Base-by-base conservation (phyloP, 2,888 invertebrate genomes). In the Callinectes sapidus region DNA sequence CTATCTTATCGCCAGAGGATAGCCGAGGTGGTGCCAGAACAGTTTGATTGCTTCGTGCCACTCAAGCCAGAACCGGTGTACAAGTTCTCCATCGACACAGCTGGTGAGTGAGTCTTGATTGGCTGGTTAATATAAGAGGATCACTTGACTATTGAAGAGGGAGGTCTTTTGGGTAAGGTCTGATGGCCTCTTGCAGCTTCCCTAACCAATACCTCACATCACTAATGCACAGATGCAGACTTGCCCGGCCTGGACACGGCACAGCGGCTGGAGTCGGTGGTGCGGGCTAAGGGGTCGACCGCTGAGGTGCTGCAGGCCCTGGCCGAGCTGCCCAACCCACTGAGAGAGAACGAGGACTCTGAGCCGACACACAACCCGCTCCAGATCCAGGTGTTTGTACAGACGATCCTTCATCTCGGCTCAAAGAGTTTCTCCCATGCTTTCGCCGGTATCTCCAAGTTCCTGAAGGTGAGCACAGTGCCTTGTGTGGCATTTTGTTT, bases 381-480 rank as follows among this genome's bases (percentile, higher is more conserved):
- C 90, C 98, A 99, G 96, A 99, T 99, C 90, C 99, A 99, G 95
- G 98, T 99, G 0, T 99, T 99, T 95, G 98, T 98, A n/a, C 98
- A 99, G 95, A 98, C 98, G 0, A 96, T 99, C 90, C 96, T 99
- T 8, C 98, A 98, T 95, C 96, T 99, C 93, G 99, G 99, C 66
- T 98, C 98, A 90, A 99, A 99, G 96, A 99, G 99, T 95, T 99
- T 99, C 96, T 99, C 99, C 93, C 99, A 99, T 95, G 98, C 99
- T 95, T 99, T 99, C 96, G 99, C 99, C 10, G 99, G 99, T n/a
- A 98, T 99, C 95, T 98, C 99, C 85, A 99, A 99, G 96, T 99
- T 98, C 95, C 98, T 98, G 95, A 98, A 98, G 97, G 98, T 98
- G 95, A 95, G 95, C 95, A 61, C 35, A 23, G 66, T 77, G 2